Evolutionary conservation across 1,140 invertebrate genomes (phyloP).

Genomic region (Cydia fagiglandana): DNA sequence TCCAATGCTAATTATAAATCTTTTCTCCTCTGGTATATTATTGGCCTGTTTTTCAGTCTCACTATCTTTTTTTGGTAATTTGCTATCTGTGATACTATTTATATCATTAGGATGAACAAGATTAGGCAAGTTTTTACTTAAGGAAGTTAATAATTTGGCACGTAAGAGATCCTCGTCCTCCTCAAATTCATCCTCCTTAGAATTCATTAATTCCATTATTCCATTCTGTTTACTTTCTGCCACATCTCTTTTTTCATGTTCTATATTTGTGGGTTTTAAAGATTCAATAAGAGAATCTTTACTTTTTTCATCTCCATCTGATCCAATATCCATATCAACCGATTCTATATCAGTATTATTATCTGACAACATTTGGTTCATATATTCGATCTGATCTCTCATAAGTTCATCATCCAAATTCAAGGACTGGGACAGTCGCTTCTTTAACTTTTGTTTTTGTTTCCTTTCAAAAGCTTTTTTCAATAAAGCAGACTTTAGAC

Average conservation of each 20-base stretch:
- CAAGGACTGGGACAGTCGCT: slow-evolving; percentile 61
- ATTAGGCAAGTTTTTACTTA: slow-evolving; percentile 71
- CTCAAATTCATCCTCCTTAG: slow-evolving; percentile 64
- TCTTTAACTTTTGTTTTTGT: slow-evolving; percentile 67
- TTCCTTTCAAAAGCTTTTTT: slow-evolving; percentile 78
- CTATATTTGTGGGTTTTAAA: slow-evolving; percentile 1
- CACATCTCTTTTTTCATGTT: neutral
- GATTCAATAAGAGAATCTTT: slow-evolving; percentile 50
- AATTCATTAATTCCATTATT: slow-evolving; percentile 32
- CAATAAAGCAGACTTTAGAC: slow-evolving; percentile 71
- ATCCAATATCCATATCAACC: slow-evolving; percentile 76
- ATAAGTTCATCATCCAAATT: slow-evolving; percentile 52
- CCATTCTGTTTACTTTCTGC: slow-evolving; percentile 34
- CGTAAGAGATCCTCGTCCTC: slow-evolving; percentile 76
- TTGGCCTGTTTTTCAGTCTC: slow-evolving; percentile 35
- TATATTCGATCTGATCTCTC: slow-evolving; percentile 35
- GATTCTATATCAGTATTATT: slow-evolving; percentile 75
- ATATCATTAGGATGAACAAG: slow-evolving; percentile 53
- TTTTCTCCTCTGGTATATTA: slow-evolving; percentile 56
- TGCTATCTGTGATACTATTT: slow-evolving; percentile 38
- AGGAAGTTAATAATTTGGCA: slow-evolving; percentile 71
- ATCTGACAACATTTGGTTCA: slow-evolving; percentile 41
- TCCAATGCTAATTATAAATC: slow-evolving; percentile 70
- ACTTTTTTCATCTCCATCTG: slow-evolving; percentile 63
- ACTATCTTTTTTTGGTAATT: slow-evolving; percentile 33